Evolutionary conservation across 2,113 vertebrate genomes (phyloP).

Genomic region (Pangasianodon hypophthalmus): DNA sequence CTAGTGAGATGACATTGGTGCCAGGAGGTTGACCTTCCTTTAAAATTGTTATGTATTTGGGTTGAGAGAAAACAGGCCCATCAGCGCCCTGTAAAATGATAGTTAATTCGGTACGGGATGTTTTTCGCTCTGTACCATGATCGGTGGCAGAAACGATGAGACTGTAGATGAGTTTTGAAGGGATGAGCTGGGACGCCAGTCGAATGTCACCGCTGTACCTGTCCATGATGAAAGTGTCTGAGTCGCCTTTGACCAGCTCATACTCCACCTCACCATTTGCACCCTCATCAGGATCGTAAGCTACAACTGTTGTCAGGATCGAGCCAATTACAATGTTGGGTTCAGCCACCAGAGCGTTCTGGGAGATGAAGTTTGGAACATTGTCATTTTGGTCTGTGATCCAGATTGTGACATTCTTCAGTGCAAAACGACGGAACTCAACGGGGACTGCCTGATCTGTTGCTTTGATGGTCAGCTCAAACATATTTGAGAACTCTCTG

Average conservation of each 20-base stretch:
- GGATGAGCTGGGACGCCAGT: constrained; percentile 84
- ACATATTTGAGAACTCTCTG: constrained; percentile 91
- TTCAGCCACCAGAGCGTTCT: constrained; percentile 89
- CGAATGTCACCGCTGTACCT: constrained; percentile 91
- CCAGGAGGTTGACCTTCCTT: constrained; percentile 94
- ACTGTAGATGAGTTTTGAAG: constrained; percentile 86
- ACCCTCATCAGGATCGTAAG: constrained; percentile 93
- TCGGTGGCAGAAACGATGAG: constrained; percentile 90
- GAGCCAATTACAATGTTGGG: constrained; percentile 89
- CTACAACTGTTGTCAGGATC: constrained; percentile 86
- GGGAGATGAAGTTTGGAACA: constrained; percentile 86
- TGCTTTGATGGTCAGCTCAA: constrained; percentile 93
- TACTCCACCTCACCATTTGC: constrained; percentile 95
- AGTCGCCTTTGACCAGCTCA: constrained; percentile 89
- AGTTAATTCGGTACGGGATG: constrained; percentile 86
- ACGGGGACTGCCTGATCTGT: constrained; percentile 88
- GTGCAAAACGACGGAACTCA: constrained; percentile 86
- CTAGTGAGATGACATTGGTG: constrained; percentile 91
- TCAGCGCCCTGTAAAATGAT: constrained; percentile 89
- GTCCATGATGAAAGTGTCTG: constrained; percentile 92
- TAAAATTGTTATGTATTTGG: constrained; percentile 91
- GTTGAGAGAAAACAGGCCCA: constrained; percentile 93
- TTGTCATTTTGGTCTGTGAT: constrained; percentile 96
- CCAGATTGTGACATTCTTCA: constrained; percentile 95
- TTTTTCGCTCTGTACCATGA: constrained; percentile 85